These are phyloP conservation scores for Asbolus verrucosus DNA, from an alignment of 1,140 invertebrate species.

Conservation along the genomic window DNA sequence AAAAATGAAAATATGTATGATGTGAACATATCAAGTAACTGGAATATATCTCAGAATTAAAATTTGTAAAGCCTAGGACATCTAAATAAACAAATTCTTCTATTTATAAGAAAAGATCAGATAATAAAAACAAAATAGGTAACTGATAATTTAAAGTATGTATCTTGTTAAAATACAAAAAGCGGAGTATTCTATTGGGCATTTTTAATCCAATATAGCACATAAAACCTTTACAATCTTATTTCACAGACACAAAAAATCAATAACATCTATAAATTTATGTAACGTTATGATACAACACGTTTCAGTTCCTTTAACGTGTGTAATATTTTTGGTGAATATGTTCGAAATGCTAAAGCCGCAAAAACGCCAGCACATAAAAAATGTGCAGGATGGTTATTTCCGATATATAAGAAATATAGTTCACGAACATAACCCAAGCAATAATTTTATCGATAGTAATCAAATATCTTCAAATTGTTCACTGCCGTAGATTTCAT, in stretches of 20 bases:
- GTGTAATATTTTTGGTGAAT: constrained; percentile 12
- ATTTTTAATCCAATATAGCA: no score
- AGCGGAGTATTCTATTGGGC: no score
- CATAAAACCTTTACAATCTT: no score
- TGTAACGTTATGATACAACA: constrained; percentile 6
- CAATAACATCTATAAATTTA: constrained; percentile 26
- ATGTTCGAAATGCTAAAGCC: constrained; percentile 14
- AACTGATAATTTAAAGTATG: no score
- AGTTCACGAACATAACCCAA: constrained; percentile 23
- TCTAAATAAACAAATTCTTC: no score
- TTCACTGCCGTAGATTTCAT: constrained; percentile 25
- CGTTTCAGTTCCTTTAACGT: constrained; percentile 31
- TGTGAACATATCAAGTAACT: no score
- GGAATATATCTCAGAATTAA: no score
- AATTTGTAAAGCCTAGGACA: no score
- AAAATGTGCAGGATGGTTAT: constrained; percentile 22
- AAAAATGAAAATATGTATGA: no score
- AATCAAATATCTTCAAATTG: constrained; percentile 32
- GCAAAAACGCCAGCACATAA: constrained; percentile 21
- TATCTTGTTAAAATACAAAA: no score
- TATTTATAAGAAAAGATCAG: no score
- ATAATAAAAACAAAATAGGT: no score
- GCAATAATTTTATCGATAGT: constrained; percentile 36
- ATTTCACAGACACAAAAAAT: constrained; percentile 15
- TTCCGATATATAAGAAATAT: constrained; percentile 33